Conservation (phyloP, 2,113 vertebrate genomes). For the Indri indri region DNA sequence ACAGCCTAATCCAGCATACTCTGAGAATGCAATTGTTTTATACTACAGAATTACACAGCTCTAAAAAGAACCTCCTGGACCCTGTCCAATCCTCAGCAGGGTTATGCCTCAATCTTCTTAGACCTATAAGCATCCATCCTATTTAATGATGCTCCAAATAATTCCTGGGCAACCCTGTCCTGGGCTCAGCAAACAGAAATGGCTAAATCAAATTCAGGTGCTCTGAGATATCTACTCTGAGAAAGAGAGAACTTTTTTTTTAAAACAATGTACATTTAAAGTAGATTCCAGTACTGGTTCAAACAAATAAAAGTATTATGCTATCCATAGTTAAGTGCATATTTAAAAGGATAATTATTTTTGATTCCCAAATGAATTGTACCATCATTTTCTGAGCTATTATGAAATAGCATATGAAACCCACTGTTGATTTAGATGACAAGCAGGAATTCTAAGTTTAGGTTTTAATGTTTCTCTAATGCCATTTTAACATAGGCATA, state of each 20-base stretch:
- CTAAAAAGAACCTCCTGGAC: background rate
- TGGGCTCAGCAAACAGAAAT: background rate
- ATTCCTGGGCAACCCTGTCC: background rate
- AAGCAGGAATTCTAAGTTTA: constrained; percentile 32
- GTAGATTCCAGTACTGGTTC: background rate
- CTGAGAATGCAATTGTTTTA: background rate
- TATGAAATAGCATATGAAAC: constrained; percentile 9
- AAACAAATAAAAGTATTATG: constrained; percentile 44
- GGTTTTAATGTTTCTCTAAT: constrained; percentile 10
- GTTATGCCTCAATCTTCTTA: background rate
- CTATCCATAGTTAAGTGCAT: background rate
- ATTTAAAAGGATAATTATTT: constrained; percentile 51
- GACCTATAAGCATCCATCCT: background rate
- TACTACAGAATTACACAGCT: background rate
- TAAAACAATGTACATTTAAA: background rate
- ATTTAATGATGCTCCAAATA: background rate
- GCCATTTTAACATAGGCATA: constrained; percentile 21
- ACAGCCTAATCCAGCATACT: background rate
- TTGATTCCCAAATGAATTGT: constrained; percentile 36
- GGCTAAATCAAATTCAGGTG: background rate
- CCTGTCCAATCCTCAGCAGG: background rate
- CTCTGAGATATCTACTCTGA: background rate
- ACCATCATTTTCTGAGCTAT: constrained; percentile 22
- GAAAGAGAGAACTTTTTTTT: background rate
- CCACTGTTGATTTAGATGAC: constrained; percentile 16